Base-by-base conservation (phyloP, 2,113 vertebrate species). In the Trinectes maculatus region DNA sequence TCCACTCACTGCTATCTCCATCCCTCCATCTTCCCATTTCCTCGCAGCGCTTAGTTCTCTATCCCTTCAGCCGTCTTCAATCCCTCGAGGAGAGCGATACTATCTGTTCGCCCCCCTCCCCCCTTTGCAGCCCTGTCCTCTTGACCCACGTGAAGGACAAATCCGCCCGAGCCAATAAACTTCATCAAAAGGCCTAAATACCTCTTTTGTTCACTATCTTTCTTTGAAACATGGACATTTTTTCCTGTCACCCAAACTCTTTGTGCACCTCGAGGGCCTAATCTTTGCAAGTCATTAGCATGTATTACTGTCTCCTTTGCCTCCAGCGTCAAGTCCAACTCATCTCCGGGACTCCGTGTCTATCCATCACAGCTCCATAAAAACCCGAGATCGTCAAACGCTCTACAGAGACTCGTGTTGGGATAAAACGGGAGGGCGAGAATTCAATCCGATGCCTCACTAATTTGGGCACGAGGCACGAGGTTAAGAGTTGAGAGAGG, bases 281-380 rank as follows among this genome's bases (percentile, higher is more conserved):
- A 67, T 85, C 83, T 80, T 74, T 80, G 62, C 11, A 57, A 80
- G 69, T 84, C 86, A 90, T 89, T 90, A 88, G 71, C 85, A 78
- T 78, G 79, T 83, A 82, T 82, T 85, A 85, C 74, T 71, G 72
- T 80, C 84, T 79, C 70, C 66, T 80, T 82, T 82, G 73, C 84
- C 74, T 71, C 62, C 0, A 72, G 59, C 77, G 49, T 81, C 52
- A 40, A 80, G 63, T 76, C 58, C 67, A 72, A 74, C 59, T 68
- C 72, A 75, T 83, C 63, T 52, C 24, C 63, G 34, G 44, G 80
- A 76, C 65, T 67, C 59, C 47, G 51, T 79, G 59, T 74, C 84
- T 58, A 83, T 84, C 79, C 49, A 71, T 80, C 72, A 67, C 58
- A 29, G 48, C 44, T 47, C 65, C 53, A 78, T 70, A 62, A 44